These are phyloP conservation scores for Sparus aurata DNA, from an alignment of 2,797 vertebrate species.

Conservation along the genomic window DNA sequence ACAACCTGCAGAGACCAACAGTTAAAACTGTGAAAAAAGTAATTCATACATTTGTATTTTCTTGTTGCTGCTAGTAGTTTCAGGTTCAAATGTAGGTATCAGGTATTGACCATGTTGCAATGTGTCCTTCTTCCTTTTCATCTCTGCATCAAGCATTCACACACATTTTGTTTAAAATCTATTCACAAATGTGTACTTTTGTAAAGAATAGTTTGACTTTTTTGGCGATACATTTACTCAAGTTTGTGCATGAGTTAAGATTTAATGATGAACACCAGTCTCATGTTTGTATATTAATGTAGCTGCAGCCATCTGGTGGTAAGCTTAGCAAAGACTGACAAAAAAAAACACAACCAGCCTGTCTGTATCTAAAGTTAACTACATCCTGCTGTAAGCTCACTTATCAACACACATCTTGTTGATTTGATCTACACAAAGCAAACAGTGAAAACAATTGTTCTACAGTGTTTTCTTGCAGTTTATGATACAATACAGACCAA, in stretches of 20 bases:
- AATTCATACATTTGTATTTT: neutral
- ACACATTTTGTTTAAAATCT: neutral
- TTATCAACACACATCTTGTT: no score
- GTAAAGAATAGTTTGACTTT: no score
- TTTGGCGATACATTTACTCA: no score
- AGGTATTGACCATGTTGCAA: neutral
- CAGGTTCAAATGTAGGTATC: neutral
- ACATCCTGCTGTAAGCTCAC: neutral
- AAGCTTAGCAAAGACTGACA: neutral
- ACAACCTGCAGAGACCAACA: conserved; percentile 86
- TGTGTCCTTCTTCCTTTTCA: neutral
- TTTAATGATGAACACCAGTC: no score
- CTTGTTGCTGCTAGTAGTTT: neutral
- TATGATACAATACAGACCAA: no score
- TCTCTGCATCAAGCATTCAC: neutral
- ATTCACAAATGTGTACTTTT: no score
- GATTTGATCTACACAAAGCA: no score
- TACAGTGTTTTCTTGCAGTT: no score
- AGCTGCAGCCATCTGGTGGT: neutral
- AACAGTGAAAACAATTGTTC: no score
- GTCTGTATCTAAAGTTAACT: neutral
- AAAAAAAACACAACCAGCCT: neutral
- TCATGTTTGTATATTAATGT: neutral
- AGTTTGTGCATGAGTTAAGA: no score
- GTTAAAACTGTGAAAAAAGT: neutral